Conservation (phyloP, 2,797 vertebrate genomes). For the Psittacula derbiana region DNA sequence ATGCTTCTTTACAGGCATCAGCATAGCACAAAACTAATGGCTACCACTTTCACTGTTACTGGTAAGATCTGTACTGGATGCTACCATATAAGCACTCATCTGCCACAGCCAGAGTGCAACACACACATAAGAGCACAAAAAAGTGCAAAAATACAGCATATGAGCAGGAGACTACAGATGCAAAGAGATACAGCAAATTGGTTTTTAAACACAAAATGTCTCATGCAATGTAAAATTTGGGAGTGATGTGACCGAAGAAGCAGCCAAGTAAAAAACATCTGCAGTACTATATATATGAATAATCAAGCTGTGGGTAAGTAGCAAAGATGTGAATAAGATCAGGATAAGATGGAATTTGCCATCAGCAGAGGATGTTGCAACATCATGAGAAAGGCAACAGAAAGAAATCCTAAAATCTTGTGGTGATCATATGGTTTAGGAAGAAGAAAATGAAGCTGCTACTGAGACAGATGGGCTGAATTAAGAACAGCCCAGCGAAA, state of each 20-base stretch:
- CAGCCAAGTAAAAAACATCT: neutral
- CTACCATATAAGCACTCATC: neutral
- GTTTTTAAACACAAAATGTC: neutral
- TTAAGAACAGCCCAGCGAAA: neutral
- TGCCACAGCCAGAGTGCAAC: neutral
- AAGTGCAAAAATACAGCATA: neutral
- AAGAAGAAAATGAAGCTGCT: neutral
- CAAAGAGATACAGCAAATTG: neutral
- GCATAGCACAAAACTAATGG: neutral
- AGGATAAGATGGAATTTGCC: neutral
- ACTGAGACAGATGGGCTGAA: neutral
- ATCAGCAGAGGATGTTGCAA: neutral
- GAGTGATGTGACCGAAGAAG: neutral
- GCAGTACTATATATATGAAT: neutral
- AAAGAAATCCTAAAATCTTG: neutral
- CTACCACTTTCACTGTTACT: neutral
- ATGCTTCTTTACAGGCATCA: neutral
- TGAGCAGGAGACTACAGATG: neutral
- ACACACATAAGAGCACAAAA: neutral
- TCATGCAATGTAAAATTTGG: neutral
- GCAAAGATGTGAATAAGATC: neutral
- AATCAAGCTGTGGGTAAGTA: neutral
- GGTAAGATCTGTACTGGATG: neutral
- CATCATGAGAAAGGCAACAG: neutral
- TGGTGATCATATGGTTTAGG: neutral